Base-by-base conservation (phyloP, 2,113 vertebrate species). In the Xerus inauris region DNA sequence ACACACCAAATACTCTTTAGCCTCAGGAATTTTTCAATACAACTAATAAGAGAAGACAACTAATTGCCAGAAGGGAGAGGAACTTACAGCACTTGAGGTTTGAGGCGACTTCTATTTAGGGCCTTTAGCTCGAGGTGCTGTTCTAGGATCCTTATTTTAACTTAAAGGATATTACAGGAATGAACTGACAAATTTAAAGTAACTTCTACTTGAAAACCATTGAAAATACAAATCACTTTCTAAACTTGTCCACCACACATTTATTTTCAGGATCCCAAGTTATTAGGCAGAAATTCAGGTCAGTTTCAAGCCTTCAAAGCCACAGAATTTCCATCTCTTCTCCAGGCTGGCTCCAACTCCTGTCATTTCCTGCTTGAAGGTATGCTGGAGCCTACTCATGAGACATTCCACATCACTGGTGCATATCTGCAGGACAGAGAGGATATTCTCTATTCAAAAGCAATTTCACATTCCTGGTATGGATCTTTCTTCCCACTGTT, bases 281-380 rank as follows among this genome's bases (percentile, higher is more conserved):
- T 89, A 45, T 38, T 12, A 81, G 30, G 40, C 57, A 47, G 87
- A 91, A 79, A 85, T 94, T 99, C 99, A 99, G 79, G 99, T 99
- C 96, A 98, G 99, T 97, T 99, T 99, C 97, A 99, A 98, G 75
- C 99, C 99, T 91, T 99, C 99, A 93, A 99, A 99, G 97, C 99
- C 99, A 92, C 99, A 99, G 96, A 99, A 99, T 97, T 99, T 99
- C 99, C 99, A 99, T 92, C 99, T 99, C 96, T 99, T 99, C 98
- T 99, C 99, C 93, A 99, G 97, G 98, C 99, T 99, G 93, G 99
- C 99, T 94, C 99, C 99, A 4, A 99, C 99, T 1, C 99, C 99
- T 0, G 99, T 99, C 97, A 99, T 98, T 98, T 99, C 99, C 98
- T 99, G 99, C 96, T 98, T 98, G 98, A 99, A 99, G 0, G 99